Conservation (phyloP, 2,888 invertebrate species). For the Drosophila eohydei region DNA sequence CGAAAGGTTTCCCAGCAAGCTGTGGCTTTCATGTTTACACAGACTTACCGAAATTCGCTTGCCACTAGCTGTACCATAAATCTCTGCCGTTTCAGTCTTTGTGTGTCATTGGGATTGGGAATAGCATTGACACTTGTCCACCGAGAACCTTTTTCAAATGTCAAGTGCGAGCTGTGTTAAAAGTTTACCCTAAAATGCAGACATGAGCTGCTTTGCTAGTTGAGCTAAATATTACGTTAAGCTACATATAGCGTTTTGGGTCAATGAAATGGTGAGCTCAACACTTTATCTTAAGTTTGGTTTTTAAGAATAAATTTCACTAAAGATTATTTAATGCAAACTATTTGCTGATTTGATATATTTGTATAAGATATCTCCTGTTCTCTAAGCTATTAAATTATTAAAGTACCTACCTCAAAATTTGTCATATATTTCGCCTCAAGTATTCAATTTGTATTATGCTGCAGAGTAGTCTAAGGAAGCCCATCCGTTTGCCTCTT, state of each 20-base stretch:
- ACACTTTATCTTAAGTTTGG: neutral
- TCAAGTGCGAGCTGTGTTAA: conserved; percentile 42
- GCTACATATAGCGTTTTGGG: too few relatives aligned
- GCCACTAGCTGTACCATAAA: conserved; percentile 44
- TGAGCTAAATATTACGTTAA: neutral
- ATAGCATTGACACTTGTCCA: conserved; percentile 12
- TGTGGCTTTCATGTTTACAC: conserved; percentile 17
- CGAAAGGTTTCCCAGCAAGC: conserved; percentile 41
- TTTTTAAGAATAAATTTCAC: neutral
- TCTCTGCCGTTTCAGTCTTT: conserved; percentile 28
- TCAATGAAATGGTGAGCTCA: neutral
- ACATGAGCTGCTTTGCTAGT: neutral
- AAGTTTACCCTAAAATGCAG: neutral
- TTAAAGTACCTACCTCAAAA: neutral
- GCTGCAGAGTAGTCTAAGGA: neutral
- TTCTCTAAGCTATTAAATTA: neutral
- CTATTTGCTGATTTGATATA: neutral
- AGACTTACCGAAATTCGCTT: conserved; percentile 12
- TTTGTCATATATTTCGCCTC: too few relatives aligned
- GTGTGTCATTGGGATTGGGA: conserved; percentile 3
- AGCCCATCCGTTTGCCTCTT: neutral
- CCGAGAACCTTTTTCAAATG: conserved; percentile 54
- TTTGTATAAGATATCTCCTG: neutral
- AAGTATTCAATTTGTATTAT: too few relatives aligned
- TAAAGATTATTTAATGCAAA: neutral